phyloP scores from a whole-genome alignment of 2,888 invertebrate genomes.

The Yponomeuta cagnagella region DNA sequence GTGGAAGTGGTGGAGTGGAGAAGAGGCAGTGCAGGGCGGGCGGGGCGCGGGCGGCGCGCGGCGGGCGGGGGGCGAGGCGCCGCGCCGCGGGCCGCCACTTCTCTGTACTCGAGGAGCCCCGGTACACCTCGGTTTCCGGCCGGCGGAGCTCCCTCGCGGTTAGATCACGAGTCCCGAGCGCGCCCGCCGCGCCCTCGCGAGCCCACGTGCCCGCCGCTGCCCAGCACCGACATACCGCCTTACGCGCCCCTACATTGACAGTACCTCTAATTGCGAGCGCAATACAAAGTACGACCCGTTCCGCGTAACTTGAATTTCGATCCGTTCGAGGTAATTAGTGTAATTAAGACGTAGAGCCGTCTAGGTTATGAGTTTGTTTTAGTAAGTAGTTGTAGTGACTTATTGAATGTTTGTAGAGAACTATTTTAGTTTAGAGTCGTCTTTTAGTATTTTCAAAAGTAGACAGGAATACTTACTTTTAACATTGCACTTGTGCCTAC shows the following conservation, averaged over 20 bases:
- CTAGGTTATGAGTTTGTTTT: background rate
- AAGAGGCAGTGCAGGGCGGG: slow-evolving; percentile 30
- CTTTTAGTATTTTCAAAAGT: too few species aligned
- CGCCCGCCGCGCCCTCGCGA: slow-evolving; percentile 37
- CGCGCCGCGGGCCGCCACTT: slow-evolving; percentile 39
- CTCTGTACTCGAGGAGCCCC: slow-evolving; percentile 73
- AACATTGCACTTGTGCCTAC: too few species aligned
- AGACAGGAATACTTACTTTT: too few species aligned
- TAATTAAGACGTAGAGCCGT: background rate
- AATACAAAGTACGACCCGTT: slow-evolving; percentile 38
- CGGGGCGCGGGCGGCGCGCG: slow-evolving; percentile 39
- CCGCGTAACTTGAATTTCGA: background rate
- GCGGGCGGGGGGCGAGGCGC: slow-evolving; percentile 47
- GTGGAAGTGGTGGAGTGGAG: slow-evolving; percentile 51
- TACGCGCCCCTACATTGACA: slow-evolving; percentile 3
- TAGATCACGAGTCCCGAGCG: slow-evolving; percentile 35
- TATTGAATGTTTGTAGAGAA: too few species aligned
- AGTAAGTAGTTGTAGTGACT: too few species aligned
- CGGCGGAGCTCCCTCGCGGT: slow-evolving; percentile 69
- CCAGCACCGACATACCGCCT: background rate
- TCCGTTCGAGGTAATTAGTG: slow-evolving; percentile 5
- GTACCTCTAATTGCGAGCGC: slow-evolving; percentile 33
- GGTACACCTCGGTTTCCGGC: slow-evolving; percentile 75
- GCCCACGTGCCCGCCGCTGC: slow-evolving; percentile 15
- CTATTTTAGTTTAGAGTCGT: too few species aligned